A percentile compares a stretch with the other conserved stretches of the same genome.
phyloP scores from a whole-genome alignment of 2,113 vertebrate genomes.

The Leucoraja erinaceus region DNA sequence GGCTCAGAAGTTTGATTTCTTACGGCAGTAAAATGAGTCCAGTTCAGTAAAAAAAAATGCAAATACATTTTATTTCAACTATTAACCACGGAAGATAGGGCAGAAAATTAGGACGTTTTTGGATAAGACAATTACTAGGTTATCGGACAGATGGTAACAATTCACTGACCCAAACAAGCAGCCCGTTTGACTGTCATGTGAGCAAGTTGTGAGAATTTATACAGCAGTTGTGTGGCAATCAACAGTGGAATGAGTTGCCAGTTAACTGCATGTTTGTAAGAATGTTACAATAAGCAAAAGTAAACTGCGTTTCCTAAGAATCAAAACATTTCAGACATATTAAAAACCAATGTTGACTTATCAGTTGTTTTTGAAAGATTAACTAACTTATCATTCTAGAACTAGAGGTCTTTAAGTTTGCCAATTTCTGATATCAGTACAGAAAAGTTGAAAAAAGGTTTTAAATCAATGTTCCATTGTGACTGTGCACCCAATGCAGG shows the following conservation, averaged over 20 bases:
- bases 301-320: constrained; percentile 13
- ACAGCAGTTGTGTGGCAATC: not conserved
- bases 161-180: constrained; percentile 20
- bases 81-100: not conserved
- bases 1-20: constrained; percentile 4
- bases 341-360: not conserved
- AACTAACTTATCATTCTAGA: constrained; percentile 31
- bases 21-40: constrained; percentile 27
- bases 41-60: constrained; percentile 33
- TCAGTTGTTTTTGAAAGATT: not conserved
- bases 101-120: not conserved
- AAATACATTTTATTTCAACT: constrained; percentile 20
- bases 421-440: not conserved
- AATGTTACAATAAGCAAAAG: constrained; percentile 35
- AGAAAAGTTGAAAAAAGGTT: not conserved
- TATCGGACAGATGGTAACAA: constrained; percentile 30
- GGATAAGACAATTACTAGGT: not conserved
- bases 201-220: not conserved
- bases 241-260: constrained; percentile 33
- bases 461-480: not conserved
- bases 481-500: not conserved
- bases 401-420: not conserved
- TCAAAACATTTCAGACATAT: constrained; percentile 2
- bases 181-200: not conserved
- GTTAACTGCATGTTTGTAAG: constrained; percentile 34